Percentiles rank a stretch among this genome's conserved stretches.
phyloP scores from a whole-genome alignment of 2,888 invertebrate species.

The Tinea trinotella region DNA sequence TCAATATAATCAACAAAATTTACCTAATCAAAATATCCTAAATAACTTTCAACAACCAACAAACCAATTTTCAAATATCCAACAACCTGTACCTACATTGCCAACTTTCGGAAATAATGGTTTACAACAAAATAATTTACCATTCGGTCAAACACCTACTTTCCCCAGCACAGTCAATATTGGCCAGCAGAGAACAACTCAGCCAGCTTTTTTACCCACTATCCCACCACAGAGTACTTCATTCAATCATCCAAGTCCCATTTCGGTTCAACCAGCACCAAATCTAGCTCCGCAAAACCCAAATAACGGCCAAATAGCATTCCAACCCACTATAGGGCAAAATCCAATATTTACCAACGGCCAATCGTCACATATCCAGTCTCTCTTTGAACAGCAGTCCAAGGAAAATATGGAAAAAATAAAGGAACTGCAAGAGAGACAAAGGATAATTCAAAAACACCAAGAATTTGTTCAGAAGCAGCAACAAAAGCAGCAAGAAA shows the following conservation, averaged over 20 bases:
- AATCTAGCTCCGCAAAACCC: conserved; percentile 30
- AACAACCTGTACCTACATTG: conserved; percentile 44
- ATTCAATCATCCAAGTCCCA: conserved; percentile 54
- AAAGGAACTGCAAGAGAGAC: conserved; percentile 80
- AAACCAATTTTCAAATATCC: conserved; percentile 30
- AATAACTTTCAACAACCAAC: conserved; percentile 31
- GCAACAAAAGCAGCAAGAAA: conserved; percentile 83
- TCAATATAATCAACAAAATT: conserved; percentile 39
- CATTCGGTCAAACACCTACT: conserved; percentile 42
- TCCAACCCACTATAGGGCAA: conserved; percentile 50
- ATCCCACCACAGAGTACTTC: conserved; percentile 38
- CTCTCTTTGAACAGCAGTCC: conserved; percentile 73
- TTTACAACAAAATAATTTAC: conserved; percentile 39
- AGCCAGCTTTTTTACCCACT: conserved; percentile 53
- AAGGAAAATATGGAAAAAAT: conserved; percentile 74
- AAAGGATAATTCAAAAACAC: conserved; percentile 80
- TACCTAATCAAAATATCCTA: conserved; percentile 19
- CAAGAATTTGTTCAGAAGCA: conserved; percentile 85
- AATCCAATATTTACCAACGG: conserved; percentile 59
- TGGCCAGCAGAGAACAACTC: conserved; percentile 52
- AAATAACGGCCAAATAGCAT: conserved; percentile 51
- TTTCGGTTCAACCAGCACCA: conserved; percentile 61
- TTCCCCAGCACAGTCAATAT: conserved; percentile 38
- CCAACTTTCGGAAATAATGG: conserved; percentile 46
- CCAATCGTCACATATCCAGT: conserved; percentile 68